Conservation (phyloP, 1,140 invertebrate genomes). For the Harlomillsia oculata region DNA sequence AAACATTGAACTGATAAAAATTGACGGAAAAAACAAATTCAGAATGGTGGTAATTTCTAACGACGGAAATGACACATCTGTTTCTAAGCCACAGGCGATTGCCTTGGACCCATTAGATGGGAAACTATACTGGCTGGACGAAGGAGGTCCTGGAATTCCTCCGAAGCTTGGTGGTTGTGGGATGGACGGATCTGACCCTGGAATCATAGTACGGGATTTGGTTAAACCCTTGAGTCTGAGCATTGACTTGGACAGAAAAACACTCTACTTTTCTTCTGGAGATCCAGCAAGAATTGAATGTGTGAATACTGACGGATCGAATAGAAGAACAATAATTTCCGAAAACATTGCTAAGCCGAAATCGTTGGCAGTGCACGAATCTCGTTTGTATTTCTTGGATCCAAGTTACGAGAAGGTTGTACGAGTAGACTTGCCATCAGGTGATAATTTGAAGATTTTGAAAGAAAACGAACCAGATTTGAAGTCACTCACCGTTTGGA, state of each 20-base stretch:
- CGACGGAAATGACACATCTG: slow-evolving; percentile 73
- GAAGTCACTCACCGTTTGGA: slow-evolving; percentile 79
- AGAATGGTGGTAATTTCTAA: slow-evolving; percentile 80
- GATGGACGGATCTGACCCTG: slow-evolving; percentile 80
- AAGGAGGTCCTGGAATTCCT: slow-evolving; percentile 67
- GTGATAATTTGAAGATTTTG: slow-evolving; percentile 63
- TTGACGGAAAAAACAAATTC: slow-evolving; percentile 72
- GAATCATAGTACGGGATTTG: slow-evolving; percentile 53
- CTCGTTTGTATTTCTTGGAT: slow-evolving; percentile 78
- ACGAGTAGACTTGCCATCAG: slow-evolving; percentile 71
- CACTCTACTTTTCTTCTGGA: slow-evolving; percentile 75
- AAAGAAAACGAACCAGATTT: slow-evolving; percentile 76
- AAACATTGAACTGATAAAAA: slow-evolving; percentile 83
- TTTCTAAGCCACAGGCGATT: slow-evolving; percentile 76
- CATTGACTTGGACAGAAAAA: slow-evolving; percentile 71
- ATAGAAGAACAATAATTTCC: slow-evolving; percentile 57
- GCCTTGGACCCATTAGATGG: slow-evolving; percentile 84
- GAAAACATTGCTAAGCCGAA: slow-evolving; percentile 65
- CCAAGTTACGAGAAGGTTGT: slow-evolving; percentile 80
- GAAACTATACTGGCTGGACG: slow-evolving; percentile 91
- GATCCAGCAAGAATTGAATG: slow-evolving; percentile 61
- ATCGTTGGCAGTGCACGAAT: slow-evolving; percentile 73
- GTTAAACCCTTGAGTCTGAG: slow-evolving; percentile 70
- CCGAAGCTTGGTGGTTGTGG: slow-evolving; percentile 83
- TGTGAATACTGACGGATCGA: slow-evolving; percentile 64